Evolutionary conservation across 2,888 invertebrate species (phyloP).

Genomic region (Pristionchus maxplancki): DNA sequence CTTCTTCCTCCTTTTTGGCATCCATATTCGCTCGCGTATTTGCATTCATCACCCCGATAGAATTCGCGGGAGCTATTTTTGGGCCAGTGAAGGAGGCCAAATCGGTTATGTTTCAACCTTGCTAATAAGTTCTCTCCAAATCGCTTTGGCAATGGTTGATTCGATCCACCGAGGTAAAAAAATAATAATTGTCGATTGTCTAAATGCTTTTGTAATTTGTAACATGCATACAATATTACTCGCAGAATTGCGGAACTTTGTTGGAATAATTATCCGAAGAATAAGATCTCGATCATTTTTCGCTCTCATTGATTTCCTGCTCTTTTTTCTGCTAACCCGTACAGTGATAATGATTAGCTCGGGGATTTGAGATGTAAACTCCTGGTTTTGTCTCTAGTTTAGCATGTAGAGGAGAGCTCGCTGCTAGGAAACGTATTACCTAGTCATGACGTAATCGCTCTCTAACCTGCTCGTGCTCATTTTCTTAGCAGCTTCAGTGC

Average conservation of each 20-base stretch:
- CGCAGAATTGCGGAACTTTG: too few relatives aligned
- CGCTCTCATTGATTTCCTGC: background rate
- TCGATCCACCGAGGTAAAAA: too few relatives aligned
- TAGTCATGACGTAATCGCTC: background rate
- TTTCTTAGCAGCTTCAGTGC: background rate
- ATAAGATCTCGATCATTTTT: background rate
- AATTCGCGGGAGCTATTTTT: background rate
- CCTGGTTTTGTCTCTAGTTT: background rate
- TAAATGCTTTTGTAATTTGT: too few relatives aligned
- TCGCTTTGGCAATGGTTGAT: too few relatives aligned
- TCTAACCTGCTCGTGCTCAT: background rate
- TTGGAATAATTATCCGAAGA: too few relatives aligned
- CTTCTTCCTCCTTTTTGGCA: background rate
- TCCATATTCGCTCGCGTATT: background rate
- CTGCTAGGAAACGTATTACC: background rate
- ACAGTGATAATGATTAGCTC: background rate
- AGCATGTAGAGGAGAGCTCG: background rate
- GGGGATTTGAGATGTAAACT: background rate
- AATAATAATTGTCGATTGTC: too few relatives aligned
- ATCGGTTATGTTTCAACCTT: background rate
- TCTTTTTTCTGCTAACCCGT: background rate
- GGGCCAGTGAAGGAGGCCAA: background rate
- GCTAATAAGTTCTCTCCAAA: background rate
- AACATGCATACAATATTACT: too few relatives aligned
- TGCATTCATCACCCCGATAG: background rate